These are phyloP conservation scores for Chaenodraco wilsoni DNA, from an alignment of 2,797 vertebrate genomes.

Conservation along the genomic window DNA sequence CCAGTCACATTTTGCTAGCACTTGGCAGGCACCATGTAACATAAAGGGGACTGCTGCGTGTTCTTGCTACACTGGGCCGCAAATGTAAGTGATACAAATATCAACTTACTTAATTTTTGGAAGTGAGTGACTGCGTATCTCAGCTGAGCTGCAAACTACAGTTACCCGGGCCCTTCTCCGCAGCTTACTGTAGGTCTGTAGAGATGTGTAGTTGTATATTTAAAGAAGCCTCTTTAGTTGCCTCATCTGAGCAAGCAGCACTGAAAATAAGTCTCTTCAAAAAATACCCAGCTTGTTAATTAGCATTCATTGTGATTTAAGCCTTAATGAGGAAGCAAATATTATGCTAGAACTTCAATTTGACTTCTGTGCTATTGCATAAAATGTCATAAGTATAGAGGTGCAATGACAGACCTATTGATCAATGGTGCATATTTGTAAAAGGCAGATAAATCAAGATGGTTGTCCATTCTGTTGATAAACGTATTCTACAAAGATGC, in stretches of 20 bases:
- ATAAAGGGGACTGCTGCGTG: neutral
- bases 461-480: too few relatives aligned
- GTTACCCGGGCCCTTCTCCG: neutral
- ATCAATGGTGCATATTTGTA: neutral
- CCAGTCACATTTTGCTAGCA: neutral
- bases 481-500: too few relatives aligned
- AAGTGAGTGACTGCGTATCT: too few relatives aligned
- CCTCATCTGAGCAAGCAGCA: too few relatives aligned
- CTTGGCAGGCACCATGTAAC: neutral
- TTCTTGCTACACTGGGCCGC: neutral
- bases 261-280: too few relatives aligned
- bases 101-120: neutral
- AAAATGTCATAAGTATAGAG: neutral
- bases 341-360: neutral
- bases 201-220: neutral
- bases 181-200: neutral
- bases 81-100: neutral
- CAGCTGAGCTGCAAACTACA: neutral
- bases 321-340: too few relatives aligned
- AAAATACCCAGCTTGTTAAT: too few relatives aligned
- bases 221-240: neutral
- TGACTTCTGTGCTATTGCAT: neutral
- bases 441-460: too few relatives aligned
- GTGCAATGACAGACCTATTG: neutral
- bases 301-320: too few relatives aligned